Percentiles rank a stretch among this genome's conserved stretches.
Evolutionary conservation across 1,140 invertebrate genomes (phyloP).

Genomic region (Drosophila truncata): DNA sequence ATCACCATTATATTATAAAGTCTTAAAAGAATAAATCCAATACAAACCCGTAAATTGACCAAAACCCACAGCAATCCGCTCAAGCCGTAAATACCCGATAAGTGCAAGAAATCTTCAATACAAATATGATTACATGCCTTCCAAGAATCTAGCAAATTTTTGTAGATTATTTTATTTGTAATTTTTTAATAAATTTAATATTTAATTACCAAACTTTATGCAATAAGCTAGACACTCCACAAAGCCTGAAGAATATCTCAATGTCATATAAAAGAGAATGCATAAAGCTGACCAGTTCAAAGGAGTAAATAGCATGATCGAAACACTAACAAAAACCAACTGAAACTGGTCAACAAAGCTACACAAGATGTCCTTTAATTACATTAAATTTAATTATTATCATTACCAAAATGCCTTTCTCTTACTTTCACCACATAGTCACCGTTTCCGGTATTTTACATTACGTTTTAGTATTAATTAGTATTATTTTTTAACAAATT

Average conservation of each 20-base stretch:
- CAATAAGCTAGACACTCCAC: background rate
- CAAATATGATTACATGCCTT: fast-evolving
- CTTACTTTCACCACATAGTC: background rate
- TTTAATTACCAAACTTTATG: background rate
- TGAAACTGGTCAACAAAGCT: no score
- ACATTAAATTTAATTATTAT: no score
- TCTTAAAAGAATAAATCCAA: background rate
- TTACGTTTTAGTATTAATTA: background rate
- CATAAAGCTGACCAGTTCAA: background rate
- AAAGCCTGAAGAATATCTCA: background rate
- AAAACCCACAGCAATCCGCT: constrained; percentile 1
- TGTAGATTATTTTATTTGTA: background rate
- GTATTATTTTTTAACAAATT: no score
- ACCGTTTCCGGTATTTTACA: background rate
- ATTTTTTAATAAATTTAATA: background rate
- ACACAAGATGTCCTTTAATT: no score
- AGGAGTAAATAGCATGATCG: no score
- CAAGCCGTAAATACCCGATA: background rate
- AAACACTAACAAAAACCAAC: no score
- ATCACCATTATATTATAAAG: no score
- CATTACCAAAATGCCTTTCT: no score
- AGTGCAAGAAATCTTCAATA: fast-evolving
- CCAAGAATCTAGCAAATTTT: background rate
- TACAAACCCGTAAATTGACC: background rate
- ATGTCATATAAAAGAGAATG: background rate